Conservation (phyloP, 2,888 invertebrate species). For the Leucoma salicis region DNA sequence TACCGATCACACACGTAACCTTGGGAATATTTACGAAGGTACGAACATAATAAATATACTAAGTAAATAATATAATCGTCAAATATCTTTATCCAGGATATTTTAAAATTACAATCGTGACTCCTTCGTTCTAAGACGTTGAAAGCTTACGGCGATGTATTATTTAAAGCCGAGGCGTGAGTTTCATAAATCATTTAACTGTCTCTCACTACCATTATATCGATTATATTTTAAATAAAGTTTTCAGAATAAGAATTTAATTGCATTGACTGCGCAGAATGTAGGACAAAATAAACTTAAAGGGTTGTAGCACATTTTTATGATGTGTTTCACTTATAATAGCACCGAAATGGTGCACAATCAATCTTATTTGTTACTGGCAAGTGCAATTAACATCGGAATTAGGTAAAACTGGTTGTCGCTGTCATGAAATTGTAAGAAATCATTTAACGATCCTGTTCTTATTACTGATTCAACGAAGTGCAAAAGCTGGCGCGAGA, state of each 20-base stretch:
- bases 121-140: conserved; percentile 71
- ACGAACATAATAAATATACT: conserved; percentile 31
- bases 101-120: conserved; percentile 80
- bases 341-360: conserved; percentile 45
- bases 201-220: conserved; percentile 67
- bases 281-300: conserved; percentile 19
- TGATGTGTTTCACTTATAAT: conserved; percentile 46
- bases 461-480: conserved; percentile 68
- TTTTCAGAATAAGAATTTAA: conserved; percentile 64
- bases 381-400: conserved; percentile 60
- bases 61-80: conserved; percentile 61
- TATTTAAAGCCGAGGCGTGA: conserved; percentile 74
- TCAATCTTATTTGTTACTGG: conserved; percentile 67
- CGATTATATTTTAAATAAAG: conserved; percentile 64
- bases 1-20: conserved; percentile 22
- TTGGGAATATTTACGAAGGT: conserved; percentile 24
- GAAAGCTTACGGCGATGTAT: conserved; percentile 78
- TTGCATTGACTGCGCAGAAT: conserved; percentile 44
- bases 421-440: conserved; percentile 43
- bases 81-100: conserved; percentile 67
- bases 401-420: conserved; percentile 66
- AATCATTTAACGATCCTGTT: conserved; percentile 55
- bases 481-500: conserved; percentile 77
- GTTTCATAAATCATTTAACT: conserved; percentile 65
- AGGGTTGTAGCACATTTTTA: conserved; percentile 36